Base-by-base conservation (phyloP, 2,888 invertebrate species). In the Archips xylosteana region DNA sequence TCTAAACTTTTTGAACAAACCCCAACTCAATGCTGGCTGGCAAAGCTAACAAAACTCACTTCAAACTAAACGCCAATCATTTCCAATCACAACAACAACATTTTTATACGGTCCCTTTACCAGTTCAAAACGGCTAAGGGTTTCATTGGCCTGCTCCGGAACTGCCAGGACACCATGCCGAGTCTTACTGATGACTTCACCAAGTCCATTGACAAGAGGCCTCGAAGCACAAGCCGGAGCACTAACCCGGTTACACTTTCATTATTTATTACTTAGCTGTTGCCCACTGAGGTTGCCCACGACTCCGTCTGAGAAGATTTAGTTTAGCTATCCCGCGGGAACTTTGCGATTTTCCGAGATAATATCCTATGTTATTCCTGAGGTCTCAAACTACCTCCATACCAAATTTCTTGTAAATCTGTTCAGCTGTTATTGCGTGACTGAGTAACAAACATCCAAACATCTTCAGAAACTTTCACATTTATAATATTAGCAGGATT, bases 91-190 rank as follows among this genome's bases (percentile, higher is more conserved):
- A 23, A 63, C 45, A 63, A 63, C 32, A 63, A 45, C 23, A 63
- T 45, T 34, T n/a, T n/a, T 8, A 45, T 8, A 8, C 34, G 23
- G 1, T 23, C 2, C 4, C 32, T 63, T 47, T 45, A 45, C 1
- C 13, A 6, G 23, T 57, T 34, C 13, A 63, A 13, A 6, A 47
- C 32, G 39, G 39, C 61, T 4, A 57, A 15, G 9, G 15, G 23
- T 45, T 62, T n/a, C 45, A 47, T 47, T 10, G 47, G 61, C 6
- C 47, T 63, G 3, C 9, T 32, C n/a, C 42, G 61, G 39, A 61
- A n/a, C 42, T 57, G n/a, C 6, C 32, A 45, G 32, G 62, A 69
- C 23, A 23, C 57, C 75, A 89, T 89, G 89, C 51, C 82, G 76
- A 89, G 85, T 71, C 78, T 36, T n/a, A 47, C 63, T 23, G 63